Evolutionary conservation across 2,113 vertebrate genomes (phyloP).

Genomic region (Chlamydotis undulata): DNA sequence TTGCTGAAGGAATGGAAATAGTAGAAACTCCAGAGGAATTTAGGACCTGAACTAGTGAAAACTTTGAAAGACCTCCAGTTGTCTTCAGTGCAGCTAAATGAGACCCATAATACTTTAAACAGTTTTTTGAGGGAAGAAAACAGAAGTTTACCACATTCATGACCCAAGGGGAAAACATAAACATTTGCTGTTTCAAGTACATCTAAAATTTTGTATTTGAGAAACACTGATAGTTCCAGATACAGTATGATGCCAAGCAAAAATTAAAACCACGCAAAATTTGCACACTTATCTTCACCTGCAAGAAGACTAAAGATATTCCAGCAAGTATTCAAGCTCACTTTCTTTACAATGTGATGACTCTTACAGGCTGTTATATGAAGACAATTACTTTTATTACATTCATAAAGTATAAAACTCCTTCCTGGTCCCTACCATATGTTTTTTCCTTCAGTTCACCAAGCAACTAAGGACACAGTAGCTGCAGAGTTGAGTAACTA

Average conservation of each 20-base stretch:
- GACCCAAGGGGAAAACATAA: neutral
- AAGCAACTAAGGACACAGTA: neutral
- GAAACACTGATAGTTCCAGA: neutral
- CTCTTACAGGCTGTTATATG: neutral
- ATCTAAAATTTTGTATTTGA: neutral
- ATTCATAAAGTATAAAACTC: neutral
- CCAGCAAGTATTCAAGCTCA: neutral
- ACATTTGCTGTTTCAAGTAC: slow-evolving; percentile 4
- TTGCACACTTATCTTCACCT: neutral
- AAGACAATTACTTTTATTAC: neutral
- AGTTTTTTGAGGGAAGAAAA: neutral
- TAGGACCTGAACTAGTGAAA: neutral
- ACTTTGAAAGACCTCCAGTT: neutral
- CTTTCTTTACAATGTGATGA: neutral
- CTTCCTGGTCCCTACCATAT: neutral
- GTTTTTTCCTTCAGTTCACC: neutral
- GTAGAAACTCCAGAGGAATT: neutral
- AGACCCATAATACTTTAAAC: neutral
- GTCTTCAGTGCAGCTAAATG: neutral
- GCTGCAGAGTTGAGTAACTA: neutral
- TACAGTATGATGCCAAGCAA: neutral
- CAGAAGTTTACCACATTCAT: neutral
- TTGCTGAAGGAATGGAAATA: neutral
- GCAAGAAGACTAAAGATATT: neutral
- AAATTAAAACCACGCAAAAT: neutral